Evolutionary conservation across 2,888 invertebrate genomes (phyloP), one percentile per base, ranked within the genome.

Genomic region (Meta bourneti): DNA sequence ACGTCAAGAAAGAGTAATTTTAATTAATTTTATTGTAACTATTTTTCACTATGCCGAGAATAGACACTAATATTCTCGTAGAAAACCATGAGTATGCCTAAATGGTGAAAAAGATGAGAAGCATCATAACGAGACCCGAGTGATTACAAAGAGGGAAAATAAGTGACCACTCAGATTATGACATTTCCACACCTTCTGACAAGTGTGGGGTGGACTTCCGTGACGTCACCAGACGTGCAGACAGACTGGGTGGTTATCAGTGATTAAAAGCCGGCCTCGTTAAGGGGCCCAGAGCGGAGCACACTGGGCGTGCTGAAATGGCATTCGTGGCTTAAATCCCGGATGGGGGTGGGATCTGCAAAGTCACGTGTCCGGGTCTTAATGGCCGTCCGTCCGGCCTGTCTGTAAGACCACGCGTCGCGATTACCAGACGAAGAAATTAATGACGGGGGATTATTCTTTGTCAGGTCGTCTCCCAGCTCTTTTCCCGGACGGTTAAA

Each of bases 401-500:
- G 1, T 72, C 79, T 34, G 70, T 77, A 81, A 85, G 79, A 80
- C 85, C 70, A 72, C 71, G 90, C 74, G 16, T 69, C 52, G 70
- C 78, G 69, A 82, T 86, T 90, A 74, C 86, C 20, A 81, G 80
- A 82, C 72, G 83, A 87, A 82, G 83, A 87, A 91, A 91, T 91
- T 87, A 91, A 91, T 91, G 91, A 88, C 70, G 78, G 54, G 11
- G 91, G 91, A 86, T 91, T 91, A 91, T 52, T 77, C 86, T 81
- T 75, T 87, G 86, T 81, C 86, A 70, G 87, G 83, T 7, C 19
- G 70, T 75, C 69, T 79, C 70, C 20, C 34, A 71, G 11, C 20
- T 61, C 77, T 89, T 83, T 83, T 79, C 79, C 70, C 70, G 61
- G 85, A 86, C 70, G 71, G 83, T 83, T 72, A 84, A 51, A 83